These are phyloP conservation scores for Terebella lapidaria DNA, from an alignment of 2,888 invertebrate species.

Conservation along the genomic window DNA sequence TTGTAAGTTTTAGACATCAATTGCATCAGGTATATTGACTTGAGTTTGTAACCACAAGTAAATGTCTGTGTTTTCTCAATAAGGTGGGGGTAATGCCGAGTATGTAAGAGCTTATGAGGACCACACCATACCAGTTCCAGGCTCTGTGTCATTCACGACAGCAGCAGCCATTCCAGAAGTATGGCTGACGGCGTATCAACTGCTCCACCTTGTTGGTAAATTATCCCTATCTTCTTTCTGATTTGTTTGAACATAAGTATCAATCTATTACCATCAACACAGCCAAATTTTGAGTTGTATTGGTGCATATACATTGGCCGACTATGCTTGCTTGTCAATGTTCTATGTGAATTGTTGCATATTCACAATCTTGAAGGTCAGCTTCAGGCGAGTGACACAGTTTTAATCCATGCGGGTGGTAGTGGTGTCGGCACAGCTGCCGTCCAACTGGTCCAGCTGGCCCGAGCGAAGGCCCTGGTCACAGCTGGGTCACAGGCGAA, in stretches of 20 bases:
- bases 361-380: slow-evolving; percentile 37
- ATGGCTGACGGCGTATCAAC: slow-evolving; percentile 53
- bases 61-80: neutral
- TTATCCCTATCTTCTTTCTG: neutral
- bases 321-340: no score
- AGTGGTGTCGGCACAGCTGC: slow-evolving; percentile 55
- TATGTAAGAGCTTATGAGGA: slow-evolving; percentile 45
- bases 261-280: no score
- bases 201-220: slow-evolving; percentile 45
- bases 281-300: neutral
- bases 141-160: slow-evolving; percentile 30
- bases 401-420: slow-evolving; percentile 53
- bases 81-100: slow-evolving; percentile 54
- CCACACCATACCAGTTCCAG: slow-evolving; percentile 40
- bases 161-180: slow-evolving; percentile 54
- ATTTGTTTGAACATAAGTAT: no score
- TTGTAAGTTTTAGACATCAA: no score
- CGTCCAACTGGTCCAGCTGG: slow-evolving; percentile 43
- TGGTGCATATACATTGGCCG: no score
- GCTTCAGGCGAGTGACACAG: slow-evolving; percentile 38
- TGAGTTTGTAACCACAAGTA: no score
- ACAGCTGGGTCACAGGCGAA: slow-evolving; percentile 50
- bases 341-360: no score
- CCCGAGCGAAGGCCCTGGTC: slow-evolving; percentile 37
- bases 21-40: no score